phyloP scores from a whole-genome alignment of 2,797 vertebrate genomes.

The Melopsittacus undulatus region DNA sequence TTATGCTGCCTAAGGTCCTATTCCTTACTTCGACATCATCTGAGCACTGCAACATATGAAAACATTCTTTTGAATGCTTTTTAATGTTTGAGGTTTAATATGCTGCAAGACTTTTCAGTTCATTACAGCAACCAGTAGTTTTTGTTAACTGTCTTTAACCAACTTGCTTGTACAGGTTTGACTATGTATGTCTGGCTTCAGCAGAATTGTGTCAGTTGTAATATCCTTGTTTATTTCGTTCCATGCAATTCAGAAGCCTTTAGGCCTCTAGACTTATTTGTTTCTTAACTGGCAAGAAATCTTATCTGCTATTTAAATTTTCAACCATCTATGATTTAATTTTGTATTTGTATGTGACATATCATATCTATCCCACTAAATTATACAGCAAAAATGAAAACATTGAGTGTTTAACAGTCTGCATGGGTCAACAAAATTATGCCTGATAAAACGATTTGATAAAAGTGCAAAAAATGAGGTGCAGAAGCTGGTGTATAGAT shows the following conservation, averaged over 20 bases:
- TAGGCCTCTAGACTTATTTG: neutral
- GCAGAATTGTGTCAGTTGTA: neutral
- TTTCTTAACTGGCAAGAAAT: neutral
- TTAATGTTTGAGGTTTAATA: neutral
- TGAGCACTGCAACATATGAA: neutral
- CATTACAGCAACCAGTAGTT: neutral
- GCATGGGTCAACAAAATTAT: neutral
- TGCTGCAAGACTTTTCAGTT: neutral
- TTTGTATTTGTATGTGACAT: neutral
- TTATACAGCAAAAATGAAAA: neutral
- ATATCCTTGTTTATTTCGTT: neutral
- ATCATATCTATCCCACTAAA: neutral
- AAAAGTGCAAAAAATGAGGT: neutral
- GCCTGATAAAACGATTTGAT: neutral
- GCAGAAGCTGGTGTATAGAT: neutral
- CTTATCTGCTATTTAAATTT: neutral
- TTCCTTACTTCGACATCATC: neutral
- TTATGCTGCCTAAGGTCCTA: neutral
- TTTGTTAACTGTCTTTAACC: neutral
- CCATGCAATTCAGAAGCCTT: neutral
- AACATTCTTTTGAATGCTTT: neutral
- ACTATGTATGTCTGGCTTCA: neutral
- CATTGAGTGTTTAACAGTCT: neutral
- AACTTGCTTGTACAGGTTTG: neutral
- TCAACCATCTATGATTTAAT: neutral